Base-by-base conservation (phyloP, 2,888 invertebrate species). In the Drosophila tripunctata region DNA sequence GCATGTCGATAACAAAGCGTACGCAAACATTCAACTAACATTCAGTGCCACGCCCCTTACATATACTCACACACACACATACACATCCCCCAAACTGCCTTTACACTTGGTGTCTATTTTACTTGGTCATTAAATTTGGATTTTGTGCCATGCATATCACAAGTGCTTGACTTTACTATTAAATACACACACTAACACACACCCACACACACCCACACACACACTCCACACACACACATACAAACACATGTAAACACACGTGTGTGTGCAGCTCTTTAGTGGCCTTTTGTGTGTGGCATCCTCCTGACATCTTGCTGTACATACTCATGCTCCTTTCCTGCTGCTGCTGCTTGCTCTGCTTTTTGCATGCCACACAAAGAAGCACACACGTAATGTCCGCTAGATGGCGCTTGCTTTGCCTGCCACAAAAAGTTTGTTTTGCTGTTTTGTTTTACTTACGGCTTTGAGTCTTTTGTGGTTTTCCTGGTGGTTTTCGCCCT, bases 71-170 rank as follows among this genome's bases (percentile, higher is more conserved):
- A 8, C 7, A 5, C 35, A 38, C 12, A 44, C 12, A 27, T 1
- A n/a, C 2, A 22, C 40, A 45, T 4, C 22, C 30, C 30, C 5
- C 12, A 43, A 58, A 55, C 17, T 48, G 27, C 27, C 27, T 36
- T 43, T 35, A 57, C 76, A 62, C 73, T 63, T 64, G 76, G 67
- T 84, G 85, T 84, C 81, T 84, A 82, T 79, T 81, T 85, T 85
- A 82, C 82, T 79, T 85, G 85, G 81, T 85, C 81, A 81, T 81
- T 81, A 81, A 84, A 81, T 81, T 81, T 81, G 75, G 85, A 84
- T 81, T 81, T 81, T 84, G 75, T 75, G 81, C 85, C 65, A 44
- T 72, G 80, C 79, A 83, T 68, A 79, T 75, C 78, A 61, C 81
- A 72, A 75, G 63, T 72, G 81, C 84, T 80, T 84, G 84, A 78